phyloP scores from a whole-genome alignment of 2,113 vertebrate species.

The Ptychochromis oligacanthus region DNA sequence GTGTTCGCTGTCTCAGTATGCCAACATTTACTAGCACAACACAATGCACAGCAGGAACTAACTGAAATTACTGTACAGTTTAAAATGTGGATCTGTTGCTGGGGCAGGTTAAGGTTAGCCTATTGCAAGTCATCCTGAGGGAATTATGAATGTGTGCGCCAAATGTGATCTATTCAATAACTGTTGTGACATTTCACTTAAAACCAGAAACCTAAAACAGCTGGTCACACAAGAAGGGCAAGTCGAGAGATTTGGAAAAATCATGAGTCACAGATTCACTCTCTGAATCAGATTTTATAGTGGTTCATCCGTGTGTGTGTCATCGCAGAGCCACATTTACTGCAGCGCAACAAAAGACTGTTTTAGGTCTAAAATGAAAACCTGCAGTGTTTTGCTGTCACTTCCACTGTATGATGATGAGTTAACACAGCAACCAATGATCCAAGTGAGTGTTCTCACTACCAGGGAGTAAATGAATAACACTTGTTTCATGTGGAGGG shows the following conservation, averaged over 20 bases:
- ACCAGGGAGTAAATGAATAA: not conserved
- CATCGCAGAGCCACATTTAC: not conserved
- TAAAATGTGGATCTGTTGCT: not conserved
- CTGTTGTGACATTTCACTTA: not conserved
- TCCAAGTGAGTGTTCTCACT: not conserved
- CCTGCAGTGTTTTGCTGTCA: not conserved
- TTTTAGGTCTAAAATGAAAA: not conserved
- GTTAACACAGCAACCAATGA: not conserved
- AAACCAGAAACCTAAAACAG: not conserved
- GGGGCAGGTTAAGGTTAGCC: not conserved
- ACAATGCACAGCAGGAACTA: rapidly evolving
- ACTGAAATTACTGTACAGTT: not conserved
- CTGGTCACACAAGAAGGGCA: not conserved
- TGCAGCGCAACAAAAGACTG: rapidly evolving
- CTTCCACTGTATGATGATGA: not conserved
- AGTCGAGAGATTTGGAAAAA: not conserved
- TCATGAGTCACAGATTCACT: not conserved
- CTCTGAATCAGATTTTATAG: not conserved
- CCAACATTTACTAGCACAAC: not conserved
- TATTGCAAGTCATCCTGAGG: not conserved
- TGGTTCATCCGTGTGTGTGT: not conserved
- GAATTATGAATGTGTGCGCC: not conserved
- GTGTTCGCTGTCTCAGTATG: not conserved
- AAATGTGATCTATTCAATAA: not conserved
- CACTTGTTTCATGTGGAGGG: not conserved